A percentile compares a stretch with the other conserved stretches of the same genome.
Conservation (phyloP, 2,113 vertebrate genomes). For the Litocranius walleri region DNA sequence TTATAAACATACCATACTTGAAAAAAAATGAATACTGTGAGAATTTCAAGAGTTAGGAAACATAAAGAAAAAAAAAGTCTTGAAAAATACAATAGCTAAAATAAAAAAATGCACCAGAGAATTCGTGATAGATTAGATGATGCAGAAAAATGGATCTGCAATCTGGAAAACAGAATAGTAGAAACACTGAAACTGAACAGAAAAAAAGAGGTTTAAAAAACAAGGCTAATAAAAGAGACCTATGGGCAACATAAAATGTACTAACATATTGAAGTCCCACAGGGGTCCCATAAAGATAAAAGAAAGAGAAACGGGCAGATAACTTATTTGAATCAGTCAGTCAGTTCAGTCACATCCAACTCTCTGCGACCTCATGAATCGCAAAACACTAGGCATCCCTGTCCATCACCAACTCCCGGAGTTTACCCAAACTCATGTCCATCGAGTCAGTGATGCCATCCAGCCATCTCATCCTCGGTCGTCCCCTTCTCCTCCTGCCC, state of each 20-base stretch:
- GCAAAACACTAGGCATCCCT: no score
- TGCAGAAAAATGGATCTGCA: background rate
- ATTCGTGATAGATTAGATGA: background rate
- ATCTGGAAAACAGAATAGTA: background rate
- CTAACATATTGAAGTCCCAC: background rate
- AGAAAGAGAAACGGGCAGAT: background rate
- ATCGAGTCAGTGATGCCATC: no score
- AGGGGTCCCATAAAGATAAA: background rate
- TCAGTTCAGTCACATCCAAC: no score
- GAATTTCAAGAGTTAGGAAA: background rate
- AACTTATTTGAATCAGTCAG: background rate
- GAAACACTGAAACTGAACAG: background rate
- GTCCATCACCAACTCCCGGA: no score
- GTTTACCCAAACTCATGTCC: no score
- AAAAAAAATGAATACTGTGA: background rate
- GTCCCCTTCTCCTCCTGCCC: no score
- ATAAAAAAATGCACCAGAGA: background rate
- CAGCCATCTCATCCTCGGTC: no score
- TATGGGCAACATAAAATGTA: background rate
- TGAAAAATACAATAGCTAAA: background rate
- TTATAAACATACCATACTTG: background rate
- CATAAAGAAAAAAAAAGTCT: background rate
- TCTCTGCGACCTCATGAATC: no score
- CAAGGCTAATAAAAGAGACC: background rate
- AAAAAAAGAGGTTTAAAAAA: background rate